Evolutionary conservation across 1,140 invertebrate genomes (phyloP), one percentile per base, ranked within the genome.

Genomic region (Zaprionus vittiger): DNA sequence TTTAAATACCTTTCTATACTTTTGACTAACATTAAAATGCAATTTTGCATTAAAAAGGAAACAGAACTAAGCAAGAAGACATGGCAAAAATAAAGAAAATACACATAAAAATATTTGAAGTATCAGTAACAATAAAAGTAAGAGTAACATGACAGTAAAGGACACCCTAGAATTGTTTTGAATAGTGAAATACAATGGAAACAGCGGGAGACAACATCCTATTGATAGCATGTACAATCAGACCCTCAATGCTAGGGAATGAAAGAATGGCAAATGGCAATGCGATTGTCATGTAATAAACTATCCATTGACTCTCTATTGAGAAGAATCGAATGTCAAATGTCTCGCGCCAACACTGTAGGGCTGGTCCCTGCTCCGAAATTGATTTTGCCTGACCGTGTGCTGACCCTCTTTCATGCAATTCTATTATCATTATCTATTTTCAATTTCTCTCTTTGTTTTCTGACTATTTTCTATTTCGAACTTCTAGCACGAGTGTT

Each of bases 261-360:
- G 26, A 20, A 41, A 69, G 37, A 67, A 66, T 69, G 69, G 65
- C 65, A 77, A 80, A 74, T 63, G 65, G 55, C 67, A 60, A 71
- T 68, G 38, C 60, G 54, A 79, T 72, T 84, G 75, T 81, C 60
- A 79, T 81, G 76, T 80, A 74, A 80, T 83, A 64, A 79, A 79
- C 66, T 79, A 77, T 64, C 56, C 71, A 81, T 86, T 80, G 79
- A 73, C 49, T 75, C 37, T 66, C 54, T 65, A 74, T 71, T 47
- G 7, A 3, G n/a, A 47, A 47, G 41, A 17, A 47, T n/a, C 4
- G 15, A n/a, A 2, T 41, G 15, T 41, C 5, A 7, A 41, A 41
- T n/a, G 15, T 41, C 1, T n/a, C 15, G 38, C 31, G 31, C 9
- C 31, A 3, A 11, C 9, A n/a, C 5, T 15, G 14, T 41, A n/a